These are phyloP conservation scores for Lagocephalus sceleratus DNA, from an alignment of 2,797 vertebrate genomes.

Conservation along the genomic window DNA sequence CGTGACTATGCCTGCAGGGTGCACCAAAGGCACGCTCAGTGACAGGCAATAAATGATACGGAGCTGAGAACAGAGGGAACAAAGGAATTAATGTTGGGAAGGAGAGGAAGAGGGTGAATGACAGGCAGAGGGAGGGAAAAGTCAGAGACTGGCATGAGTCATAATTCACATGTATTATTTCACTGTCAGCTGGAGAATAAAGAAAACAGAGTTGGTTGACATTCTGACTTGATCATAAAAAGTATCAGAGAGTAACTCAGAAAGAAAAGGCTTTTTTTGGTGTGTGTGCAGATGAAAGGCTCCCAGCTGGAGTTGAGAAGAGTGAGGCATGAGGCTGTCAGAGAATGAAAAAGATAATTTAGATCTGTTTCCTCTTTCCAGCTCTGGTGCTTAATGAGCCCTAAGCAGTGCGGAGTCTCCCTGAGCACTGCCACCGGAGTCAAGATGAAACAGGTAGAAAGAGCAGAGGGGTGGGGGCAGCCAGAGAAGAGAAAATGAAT, in stretches of 20 bases:
- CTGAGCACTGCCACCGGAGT: constrained; percentile 57
- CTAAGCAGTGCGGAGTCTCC: constrained; percentile 67
- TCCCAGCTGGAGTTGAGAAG: constrained; percentile 55
- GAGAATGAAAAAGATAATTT: constrained; percentile 73
- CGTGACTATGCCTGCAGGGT: constrained; percentile 69
- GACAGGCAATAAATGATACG: constrained; percentile 66
- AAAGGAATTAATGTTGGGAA: constrained; percentile 18
- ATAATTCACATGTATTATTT: constrained; percentile 72
- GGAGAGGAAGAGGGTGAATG: constrained; percentile 35
- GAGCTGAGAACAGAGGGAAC: constrained; percentile 53
- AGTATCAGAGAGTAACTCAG: constrained; percentile 52
- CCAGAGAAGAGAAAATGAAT: constrained; percentile 47
- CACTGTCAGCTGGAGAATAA: constrained; percentile 69
- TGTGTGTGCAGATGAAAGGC: constrained; percentile 57
- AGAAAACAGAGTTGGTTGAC: constrained; percentile 68
- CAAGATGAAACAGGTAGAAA: constrained; percentile 70
- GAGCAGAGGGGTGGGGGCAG: constrained; percentile 18
- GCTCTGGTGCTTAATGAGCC: constrained; percentile 67
- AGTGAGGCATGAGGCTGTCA: constrained; percentile 65
- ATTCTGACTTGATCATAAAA: constrained; percentile 67
- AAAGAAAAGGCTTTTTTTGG: constrained; percentile 25
- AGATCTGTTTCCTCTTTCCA: constrained; percentile 70
- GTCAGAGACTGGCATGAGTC: constrained; percentile 52
- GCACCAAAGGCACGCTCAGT: constrained; percentile 62
- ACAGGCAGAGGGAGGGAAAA: constrained; percentile 31